Evolutionary conservation across 2,888 invertebrate genomes (phyloP).

Genomic region (Trichopoda pennipes): DNA sequence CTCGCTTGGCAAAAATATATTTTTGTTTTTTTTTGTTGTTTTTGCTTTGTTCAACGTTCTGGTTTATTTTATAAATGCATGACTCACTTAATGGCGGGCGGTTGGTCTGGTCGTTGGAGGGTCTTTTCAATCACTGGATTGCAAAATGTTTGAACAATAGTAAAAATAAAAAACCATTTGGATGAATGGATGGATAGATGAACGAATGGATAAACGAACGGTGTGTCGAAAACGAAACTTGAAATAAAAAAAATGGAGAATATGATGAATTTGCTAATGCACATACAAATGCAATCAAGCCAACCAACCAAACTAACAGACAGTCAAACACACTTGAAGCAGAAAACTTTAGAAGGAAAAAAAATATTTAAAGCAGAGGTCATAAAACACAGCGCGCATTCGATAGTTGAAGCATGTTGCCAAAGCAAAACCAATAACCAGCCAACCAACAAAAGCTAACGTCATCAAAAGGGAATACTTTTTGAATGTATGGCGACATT

Average conservation of each 20-base stretch:
- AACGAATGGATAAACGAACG: slow-evolving; percentile 33
- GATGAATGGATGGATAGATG: slow-evolving; percentile 11
- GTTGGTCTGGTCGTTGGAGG: slow-evolving; percentile 52
- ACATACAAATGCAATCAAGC: slow-evolving; percentile 46
- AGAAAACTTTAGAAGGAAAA: slow-evolving; percentile 4
- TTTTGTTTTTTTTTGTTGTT: slow-evolving; percentile 12
- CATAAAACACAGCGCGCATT: slow-evolving; percentile 39
- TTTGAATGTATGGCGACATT: slow-evolving; percentile 34
- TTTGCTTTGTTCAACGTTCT: slow-evolving; percentile 15
- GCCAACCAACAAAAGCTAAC: slow-evolving; percentile 40
- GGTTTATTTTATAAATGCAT: slow-evolving; percentile 38
- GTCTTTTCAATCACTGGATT: slow-evolving; percentile 53
- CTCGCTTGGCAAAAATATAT: slow-evolving; percentile 39
- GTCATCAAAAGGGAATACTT: slow-evolving; percentile 24
- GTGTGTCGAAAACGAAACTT: slow-evolving; percentile 23
- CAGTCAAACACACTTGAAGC: slow-evolving; percentile 27
- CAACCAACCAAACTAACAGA: slow-evolving; percentile 32
- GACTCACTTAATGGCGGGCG: slow-evolving; percentile 57
- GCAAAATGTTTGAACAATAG: slow-evolving; percentile 40
- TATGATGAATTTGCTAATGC: slow-evolving; percentile 54
- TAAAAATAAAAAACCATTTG: slow-evolving; percentile 12
- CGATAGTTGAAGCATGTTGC: slow-evolving; percentile 43
- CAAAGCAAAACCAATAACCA: slow-evolving; percentile 53
- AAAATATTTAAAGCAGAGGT: slow-evolving; percentile 25
- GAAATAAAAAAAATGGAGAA: background rate